Evolutionary conservation across 2,888 invertebrate genomes (phyloP).

Genomic region (Tenodera sinensis): DNA sequence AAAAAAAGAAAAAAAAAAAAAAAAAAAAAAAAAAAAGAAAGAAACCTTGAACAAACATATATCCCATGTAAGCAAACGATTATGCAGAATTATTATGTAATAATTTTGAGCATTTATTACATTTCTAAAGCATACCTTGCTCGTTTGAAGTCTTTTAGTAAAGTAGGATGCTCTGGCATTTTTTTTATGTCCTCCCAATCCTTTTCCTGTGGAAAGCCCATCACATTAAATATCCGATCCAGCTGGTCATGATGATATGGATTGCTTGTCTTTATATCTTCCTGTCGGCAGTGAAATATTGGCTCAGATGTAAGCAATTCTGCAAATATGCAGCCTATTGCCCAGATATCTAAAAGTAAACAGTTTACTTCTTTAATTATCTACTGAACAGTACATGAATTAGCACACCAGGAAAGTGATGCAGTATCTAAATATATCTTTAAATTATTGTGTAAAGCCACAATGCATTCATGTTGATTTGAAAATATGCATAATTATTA

Average conservation of each 20-base stretch:
- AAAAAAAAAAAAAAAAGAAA: too few species aligned
- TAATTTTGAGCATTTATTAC: constrained; percentile 28
- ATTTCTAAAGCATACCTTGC: constrained; percentile 63
- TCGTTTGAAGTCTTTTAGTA: constrained; percentile 94
- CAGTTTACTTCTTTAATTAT: neutral
- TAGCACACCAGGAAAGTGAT: too few species aligned
- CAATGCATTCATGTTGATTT: too few species aligned
- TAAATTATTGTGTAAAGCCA: too few species aligned
- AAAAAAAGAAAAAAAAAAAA: too few species aligned
- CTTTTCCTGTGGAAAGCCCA: constrained; percentile 97
- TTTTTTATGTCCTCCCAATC: constrained; percentile 99
- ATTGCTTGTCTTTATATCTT: constrained; percentile 98
- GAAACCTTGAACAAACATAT: too few species aligned
- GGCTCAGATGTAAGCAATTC: constrained; percentile 98
- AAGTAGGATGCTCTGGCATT: constrained; percentile 97
- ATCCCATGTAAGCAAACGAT: too few species aligned
- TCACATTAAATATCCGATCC: constrained; percentile 96
- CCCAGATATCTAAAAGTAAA: constrained; percentile 83
- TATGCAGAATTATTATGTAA: too few species aligned
- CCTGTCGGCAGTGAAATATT: constrained; percentile 98
- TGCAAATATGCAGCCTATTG: constrained; percentile 98
- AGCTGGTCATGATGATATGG: constrained; percentile 99
- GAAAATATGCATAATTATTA: too few species aligned
- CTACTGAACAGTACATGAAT: too few species aligned
- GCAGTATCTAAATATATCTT: too few species aligned